Conservation (phyloP, 2,113 vertebrate species). For the Cepphus grylle region DNA sequence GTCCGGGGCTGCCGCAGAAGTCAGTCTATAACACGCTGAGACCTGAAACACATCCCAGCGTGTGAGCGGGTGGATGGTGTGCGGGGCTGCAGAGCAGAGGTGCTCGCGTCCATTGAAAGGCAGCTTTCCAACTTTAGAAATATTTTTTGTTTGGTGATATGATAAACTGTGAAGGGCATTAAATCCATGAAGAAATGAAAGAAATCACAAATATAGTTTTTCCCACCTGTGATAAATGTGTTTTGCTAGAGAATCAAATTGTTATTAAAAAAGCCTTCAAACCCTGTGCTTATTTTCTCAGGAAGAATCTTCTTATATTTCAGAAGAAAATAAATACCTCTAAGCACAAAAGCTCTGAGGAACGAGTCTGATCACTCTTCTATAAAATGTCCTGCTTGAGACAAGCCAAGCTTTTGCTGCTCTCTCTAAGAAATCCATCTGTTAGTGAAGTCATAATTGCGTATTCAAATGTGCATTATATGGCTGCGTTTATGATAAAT, state of each 20-base stretch:
- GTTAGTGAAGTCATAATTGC: not conserved
- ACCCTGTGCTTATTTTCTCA: not conserved
- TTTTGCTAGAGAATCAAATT: not conserved
- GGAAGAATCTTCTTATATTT: not conserved
- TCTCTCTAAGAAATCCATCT: not conserved
- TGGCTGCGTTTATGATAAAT: not conserved
- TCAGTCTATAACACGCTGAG: fast-evolving
- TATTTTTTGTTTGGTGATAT: not conserved
- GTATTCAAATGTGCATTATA: fast-evolving
- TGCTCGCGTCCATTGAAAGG: not conserved
- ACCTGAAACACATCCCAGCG: fast-evolving
- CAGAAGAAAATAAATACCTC: not conserved
- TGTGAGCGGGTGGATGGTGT: not conserved
- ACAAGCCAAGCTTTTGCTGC: not conserved
- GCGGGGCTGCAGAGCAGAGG: not conserved
- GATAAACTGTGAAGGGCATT: not conserved
- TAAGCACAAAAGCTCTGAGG: not conserved
- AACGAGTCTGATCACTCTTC: not conserved
- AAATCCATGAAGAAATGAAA: not conserved
- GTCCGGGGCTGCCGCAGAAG: not conserved
- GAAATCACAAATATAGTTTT: not conserved
- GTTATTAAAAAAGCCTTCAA: not conserved
- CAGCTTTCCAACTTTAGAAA: not conserved
- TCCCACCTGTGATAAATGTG: not conserved
- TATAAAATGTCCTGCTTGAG: not conserved